These are phyloP conservation scores for Sitodiplosis mosellana DNA, from an alignment of 1,140 invertebrate species.

Conservation along the genomic window DNA sequence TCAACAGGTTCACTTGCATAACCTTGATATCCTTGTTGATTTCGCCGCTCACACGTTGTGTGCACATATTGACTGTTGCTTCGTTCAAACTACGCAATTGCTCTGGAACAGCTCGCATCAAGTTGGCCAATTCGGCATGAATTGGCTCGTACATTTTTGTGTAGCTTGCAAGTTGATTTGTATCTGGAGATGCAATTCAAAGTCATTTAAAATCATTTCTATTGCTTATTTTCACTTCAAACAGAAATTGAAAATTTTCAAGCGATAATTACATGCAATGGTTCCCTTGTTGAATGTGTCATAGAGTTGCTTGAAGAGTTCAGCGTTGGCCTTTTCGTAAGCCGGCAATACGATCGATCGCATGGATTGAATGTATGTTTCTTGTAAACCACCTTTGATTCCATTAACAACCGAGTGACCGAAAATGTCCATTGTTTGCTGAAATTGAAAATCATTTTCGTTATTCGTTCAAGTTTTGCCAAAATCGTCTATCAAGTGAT, in stretches of 20 bases:
- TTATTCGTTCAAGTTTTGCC: too few species aligned
- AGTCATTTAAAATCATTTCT: constrained; percentile 5
- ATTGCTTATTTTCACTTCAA: too few species aligned
- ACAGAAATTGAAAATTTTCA: neutral
- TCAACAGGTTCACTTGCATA: constrained; percentile 17
- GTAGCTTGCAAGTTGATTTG: constrained; percentile 29
- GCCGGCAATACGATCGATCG: constrained; percentile 53
- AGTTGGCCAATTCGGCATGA: constrained; percentile 12
- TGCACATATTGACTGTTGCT: neutral
- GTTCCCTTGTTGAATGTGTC: constrained; percentile 69
- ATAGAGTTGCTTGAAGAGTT: constrained; percentile 76
- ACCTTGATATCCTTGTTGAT: constrained; percentile 21
- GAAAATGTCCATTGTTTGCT: constrained; percentile 56
- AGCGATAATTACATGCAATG: constrained; percentile 50
- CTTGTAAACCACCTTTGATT: constrained; percentile 24
- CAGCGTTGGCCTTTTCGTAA: constrained; percentile 66
- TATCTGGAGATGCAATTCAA: constrained; percentile 21
- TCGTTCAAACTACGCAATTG: neutral
- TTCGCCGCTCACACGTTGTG: constrained; percentile 10
- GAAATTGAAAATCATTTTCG: too few species aligned
- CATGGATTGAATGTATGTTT: constrained; percentile 46
- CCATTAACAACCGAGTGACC: constrained; percentile 39
- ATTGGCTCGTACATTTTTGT: constrained; percentile 20
- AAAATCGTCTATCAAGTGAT: too few species aligned
- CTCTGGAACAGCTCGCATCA: neutral